Evolutionary conservation across 2,888 invertebrate genomes (phyloP), one percentile per base, ranked within the genome.

Genomic region (Plagodis pulveraria): DNA sequence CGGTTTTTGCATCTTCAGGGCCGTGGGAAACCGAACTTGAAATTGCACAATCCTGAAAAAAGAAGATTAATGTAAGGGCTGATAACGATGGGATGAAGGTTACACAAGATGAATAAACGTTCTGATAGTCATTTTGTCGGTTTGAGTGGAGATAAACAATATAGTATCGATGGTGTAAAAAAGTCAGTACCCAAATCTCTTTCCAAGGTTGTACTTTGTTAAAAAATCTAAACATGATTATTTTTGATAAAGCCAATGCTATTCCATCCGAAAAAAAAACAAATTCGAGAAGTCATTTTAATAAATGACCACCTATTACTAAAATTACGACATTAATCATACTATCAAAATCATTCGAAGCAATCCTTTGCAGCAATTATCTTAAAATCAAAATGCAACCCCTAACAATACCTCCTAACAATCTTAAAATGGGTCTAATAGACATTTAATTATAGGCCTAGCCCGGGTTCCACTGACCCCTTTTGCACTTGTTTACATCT

Each of bases 401-500:
- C 84, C 73, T 80, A 83, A 84, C 78, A 81, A 87, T 86, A 81
- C 72, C 76, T 76, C 81, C 85, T 87, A 90, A 91, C 89, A 84
- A 84, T 82, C 84, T 77, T 76, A 87, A 90, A 91, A 88, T 82
- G 81, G 71, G 76, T 80, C 88, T 91, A 92, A 91, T 92, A 90
- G 86, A 86, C 85, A 90, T 91, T 91, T 91, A 91, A 92, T 91
- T 90, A 90, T 81, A 85, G 77, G 76, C 78, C 47, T 69, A 74
- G 77, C 76, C 67, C 76, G 84, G 81, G 88, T 84, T 85, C 89
- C 87, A 88, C 87, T 91, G 91, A 91, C 91, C 92, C 91, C 90
- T 91, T 90, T 91, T 91, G 90, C 92, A 91, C 91, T 90, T 92
- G 91, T 91, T 92, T 91, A 92, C 91, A 87, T 91, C 91, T 92